These are phyloP conservation scores for western clawed frog (Xenopus tropicalis) DNA, from an alignment of 2,113 vertebrate genomes.

Conservation along the genomic window DNA sequence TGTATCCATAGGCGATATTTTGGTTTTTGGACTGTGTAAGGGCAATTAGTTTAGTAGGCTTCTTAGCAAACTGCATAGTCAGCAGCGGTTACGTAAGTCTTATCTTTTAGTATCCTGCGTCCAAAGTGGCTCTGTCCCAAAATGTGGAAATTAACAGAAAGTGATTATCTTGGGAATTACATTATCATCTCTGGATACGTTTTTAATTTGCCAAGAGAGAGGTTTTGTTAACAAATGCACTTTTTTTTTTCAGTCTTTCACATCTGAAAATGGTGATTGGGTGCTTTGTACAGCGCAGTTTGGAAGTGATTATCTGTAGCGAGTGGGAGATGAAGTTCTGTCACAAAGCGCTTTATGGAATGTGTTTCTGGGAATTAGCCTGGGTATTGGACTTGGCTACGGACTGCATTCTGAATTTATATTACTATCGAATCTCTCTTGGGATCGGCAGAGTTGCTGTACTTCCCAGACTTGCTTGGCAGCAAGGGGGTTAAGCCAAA, in stretches of 20 bases:
- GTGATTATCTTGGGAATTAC: conserved; percentile 29
- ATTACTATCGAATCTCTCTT: no score
- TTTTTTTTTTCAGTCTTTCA: conserved; percentile 17
- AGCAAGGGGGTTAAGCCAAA: no score
- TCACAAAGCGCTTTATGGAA: conserved; percentile 19
- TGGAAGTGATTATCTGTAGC: conserved; percentile 21
- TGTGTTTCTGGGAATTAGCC: conserved; percentile 10
- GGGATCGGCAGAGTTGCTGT: no score
- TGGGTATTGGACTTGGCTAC: no score
- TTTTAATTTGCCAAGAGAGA: conserved; percentile 20
- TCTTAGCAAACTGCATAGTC: background rate
- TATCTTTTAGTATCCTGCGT: conserved; percentile 1
- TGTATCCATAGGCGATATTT: no score
- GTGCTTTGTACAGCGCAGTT: conserved; percentile 11
- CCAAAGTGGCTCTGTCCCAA: conserved; percentile 22
- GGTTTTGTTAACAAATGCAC: conserved; percentile 9
- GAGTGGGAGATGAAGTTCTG: conserved; percentile 20
- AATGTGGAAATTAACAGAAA: conserved; percentile 34
- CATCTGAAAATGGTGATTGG: conserved; percentile 21
- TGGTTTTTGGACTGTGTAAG: no score
- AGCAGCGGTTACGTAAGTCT: conserved; percentile 4
- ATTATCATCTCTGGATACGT: conserved; percentile 19
- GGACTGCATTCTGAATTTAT: no score
- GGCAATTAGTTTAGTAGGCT: no score
- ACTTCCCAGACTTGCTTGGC: no score